phyloP scores from a whole-genome alignment of 2,797 vertebrate species.

The Lepidocolaptes lacrymiger region DNA sequence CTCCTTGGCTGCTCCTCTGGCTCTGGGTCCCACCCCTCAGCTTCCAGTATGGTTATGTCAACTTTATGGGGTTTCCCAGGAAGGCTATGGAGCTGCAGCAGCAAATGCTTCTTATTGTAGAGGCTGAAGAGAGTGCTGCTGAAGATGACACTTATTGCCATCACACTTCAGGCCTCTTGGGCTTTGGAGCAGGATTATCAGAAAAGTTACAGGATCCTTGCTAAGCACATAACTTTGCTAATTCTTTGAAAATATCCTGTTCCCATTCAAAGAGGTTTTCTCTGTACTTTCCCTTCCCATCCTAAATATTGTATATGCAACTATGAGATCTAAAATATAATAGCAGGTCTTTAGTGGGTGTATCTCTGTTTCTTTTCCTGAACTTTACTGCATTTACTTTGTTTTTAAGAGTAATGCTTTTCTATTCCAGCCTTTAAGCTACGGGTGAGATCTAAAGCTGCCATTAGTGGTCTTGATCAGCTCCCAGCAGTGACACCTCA shows the following conservation, averaged over 20 bases:
- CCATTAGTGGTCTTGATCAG: background rate
- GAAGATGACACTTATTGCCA: background rate
- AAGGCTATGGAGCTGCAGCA: background rate
- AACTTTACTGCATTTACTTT: background rate
- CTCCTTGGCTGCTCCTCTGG: background rate
- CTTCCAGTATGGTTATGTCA: background rate
- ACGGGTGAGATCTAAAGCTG: background rate
- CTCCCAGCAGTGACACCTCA: background rate
- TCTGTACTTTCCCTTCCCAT: background rate
- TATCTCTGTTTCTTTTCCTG: background rate
- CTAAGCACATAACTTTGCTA: background rate
- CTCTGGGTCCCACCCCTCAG: background rate
- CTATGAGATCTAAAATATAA: background rate
- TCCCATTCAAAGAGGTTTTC: background rate
- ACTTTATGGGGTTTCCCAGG: fast-evolving
- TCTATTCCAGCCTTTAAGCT: background rate
- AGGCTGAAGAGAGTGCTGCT: background rate
- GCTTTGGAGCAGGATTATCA: background rate
- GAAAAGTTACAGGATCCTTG: background rate
- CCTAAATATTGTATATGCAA: background rate
- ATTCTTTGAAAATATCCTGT: background rate
- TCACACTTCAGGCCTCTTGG: background rate
- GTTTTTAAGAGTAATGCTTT: background rate
- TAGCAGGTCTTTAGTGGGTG: background rate
- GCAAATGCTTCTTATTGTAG: background rate